Evolutionary conservation across 2,113 vertebrate species (phyloP), one percentile per base, ranked within the genome.

Genomic region (Eptatretus burgeri): DNA sequence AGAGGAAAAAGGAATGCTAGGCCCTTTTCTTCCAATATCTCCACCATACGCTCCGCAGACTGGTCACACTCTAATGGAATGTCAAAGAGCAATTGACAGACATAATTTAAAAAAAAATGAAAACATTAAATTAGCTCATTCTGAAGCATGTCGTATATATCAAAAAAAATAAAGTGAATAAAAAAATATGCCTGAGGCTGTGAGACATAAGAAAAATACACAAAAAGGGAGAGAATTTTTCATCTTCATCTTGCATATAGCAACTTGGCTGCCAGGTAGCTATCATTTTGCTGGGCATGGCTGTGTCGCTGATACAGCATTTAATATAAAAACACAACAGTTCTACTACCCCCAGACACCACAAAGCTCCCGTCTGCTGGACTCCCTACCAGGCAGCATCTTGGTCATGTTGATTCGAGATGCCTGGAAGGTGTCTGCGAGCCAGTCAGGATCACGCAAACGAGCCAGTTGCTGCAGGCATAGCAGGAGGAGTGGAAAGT

Each of bases 371-470:
- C 51, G 9, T 2, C 41, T 16, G 41, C 10, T 12, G 5, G 13
- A 12, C 1, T 16, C 64, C 81, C 69, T 75, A 98, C 91, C 91
- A 76, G 91, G 91, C 65, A 98, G 77, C 91, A 98, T 98, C 75
- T 93, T 96, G 77, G 93, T 89, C 91, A 98, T 98, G 69, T 87
- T 93, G 76, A 98, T 84, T 75, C 85, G 88, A 80, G 89, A 95
- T 77, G 82, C 85, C 75, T 86, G 84, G 75, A 96, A 98, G 67
- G 93, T 72, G 67, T 98, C 91, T 12, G 85, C 85, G 70, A 98
- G 78, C 91, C 87, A 93, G 70, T 98, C 89, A 5, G 81, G 78
- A 73, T 91, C 87, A 77, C 84, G 83, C 69, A 98, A 72, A 73
- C 88, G 94, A 73, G 87, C 83, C 65, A 82, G 78, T 69, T 94